phyloP scores from a whole-genome alignment of 2,797 vertebrate species.

The Coilia nasus region DNA sequence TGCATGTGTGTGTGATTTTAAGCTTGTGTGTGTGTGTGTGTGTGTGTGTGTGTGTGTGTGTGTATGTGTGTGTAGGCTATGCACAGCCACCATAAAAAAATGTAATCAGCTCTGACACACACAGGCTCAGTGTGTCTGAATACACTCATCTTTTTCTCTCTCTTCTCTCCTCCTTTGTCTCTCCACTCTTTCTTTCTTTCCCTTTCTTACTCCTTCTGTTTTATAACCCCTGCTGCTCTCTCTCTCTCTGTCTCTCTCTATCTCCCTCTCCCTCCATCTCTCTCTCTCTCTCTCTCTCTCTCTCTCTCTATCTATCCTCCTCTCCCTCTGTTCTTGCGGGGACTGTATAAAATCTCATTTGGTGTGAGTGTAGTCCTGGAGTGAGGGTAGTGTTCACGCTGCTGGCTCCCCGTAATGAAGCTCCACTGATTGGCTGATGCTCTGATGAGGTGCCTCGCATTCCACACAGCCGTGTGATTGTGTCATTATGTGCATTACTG shows the following conservation, averaged over 20 bases:
- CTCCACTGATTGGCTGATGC: neutral
- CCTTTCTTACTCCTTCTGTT: neutral
- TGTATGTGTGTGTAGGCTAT: too few relatives aligned
- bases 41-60: too few relatives aligned
- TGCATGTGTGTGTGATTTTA: neutral
- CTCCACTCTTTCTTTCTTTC: neutral
- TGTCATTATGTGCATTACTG: conserved; percentile 24
- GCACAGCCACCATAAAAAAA: neutral
- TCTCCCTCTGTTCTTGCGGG: neutral
- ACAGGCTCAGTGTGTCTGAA: neutral
- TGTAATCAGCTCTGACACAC: neutral
- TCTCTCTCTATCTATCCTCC: neutral
- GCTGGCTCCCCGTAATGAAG: neutral
- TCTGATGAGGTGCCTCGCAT: neutral
- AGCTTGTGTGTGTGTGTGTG: neutral
- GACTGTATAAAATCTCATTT: conserved; percentile 41
- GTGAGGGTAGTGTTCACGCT: neutral
- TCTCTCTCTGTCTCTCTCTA: neutral
- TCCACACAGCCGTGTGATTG: conserved; percentile 17
- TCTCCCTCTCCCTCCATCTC: neutral
- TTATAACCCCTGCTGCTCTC: neutral
- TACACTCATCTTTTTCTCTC: neutral
- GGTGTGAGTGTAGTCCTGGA: conserved; percentile 34
- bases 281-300: neutral
- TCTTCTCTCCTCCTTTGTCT: neutral